A percentile compares a stretch with the other conserved stretches of the same genome.
These are phyloP conservation scores for Dendrocopos noguchii DNA, from an alignment of 2,113 vertebrate species.

Conservation along the genomic window DNA sequence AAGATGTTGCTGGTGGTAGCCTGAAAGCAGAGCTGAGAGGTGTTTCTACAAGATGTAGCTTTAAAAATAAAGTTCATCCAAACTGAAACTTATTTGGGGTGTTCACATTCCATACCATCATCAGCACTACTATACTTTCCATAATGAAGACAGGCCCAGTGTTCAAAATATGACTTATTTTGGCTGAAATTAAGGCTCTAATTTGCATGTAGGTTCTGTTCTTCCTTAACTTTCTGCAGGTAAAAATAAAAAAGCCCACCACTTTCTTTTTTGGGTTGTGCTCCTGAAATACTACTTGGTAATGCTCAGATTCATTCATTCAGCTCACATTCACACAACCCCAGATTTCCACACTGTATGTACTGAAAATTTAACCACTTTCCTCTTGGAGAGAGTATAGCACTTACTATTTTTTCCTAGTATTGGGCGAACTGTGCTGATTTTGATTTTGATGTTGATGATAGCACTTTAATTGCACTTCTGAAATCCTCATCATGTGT, in stretches of 20 bases:
- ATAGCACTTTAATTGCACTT: slow-evolving; percentile 3
- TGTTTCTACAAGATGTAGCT: not conserved
- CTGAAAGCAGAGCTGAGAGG: not conserved
- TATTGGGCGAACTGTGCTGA: not conserved
- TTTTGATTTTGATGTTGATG: not conserved
- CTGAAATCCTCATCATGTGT: not conserved
- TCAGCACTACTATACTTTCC: not conserved
- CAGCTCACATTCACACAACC: not conserved
- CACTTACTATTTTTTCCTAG: not conserved
- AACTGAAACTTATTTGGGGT: not conserved
- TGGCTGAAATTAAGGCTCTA: not conserved
- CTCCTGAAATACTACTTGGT: not conserved
- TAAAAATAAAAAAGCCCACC: not conserved
- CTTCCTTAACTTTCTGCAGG: not conserved
- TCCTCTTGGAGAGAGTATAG: not conserved
- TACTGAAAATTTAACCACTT: not conserved
- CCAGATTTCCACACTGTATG: not conserved
- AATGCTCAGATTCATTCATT: not conserved
- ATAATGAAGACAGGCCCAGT: rapidly evolving
- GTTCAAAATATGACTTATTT: not conserved
- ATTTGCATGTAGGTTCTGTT: not conserved
- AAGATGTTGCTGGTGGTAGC: not conserved
- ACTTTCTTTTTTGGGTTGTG: not conserved
- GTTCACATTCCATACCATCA: not conserved
- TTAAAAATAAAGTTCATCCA: not conserved